Evolutionary conservation across 2,888 invertebrate species (phyloP).

Genomic region (Drosophila subquinaria): DNA sequence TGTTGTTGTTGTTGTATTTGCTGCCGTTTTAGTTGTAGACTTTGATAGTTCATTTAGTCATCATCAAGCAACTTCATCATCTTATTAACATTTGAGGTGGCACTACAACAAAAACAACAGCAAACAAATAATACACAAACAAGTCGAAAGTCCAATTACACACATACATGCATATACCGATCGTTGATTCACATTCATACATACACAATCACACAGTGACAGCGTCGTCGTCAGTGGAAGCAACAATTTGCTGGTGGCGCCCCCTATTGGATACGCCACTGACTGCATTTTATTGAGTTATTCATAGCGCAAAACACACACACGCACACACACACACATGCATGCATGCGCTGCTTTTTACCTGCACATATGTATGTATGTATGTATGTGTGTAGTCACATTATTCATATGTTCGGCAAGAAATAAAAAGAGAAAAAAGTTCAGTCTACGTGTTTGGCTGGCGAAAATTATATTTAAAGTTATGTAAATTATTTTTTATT

Average conservation of each 20-base stretch:
- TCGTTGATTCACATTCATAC: conserved; percentile 38
- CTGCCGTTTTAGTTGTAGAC: conserved; percentile 12
- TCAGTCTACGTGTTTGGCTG: conserved; percentile 43
- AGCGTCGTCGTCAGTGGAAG: conserved; percentile 12
- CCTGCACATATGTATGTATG: neutral
- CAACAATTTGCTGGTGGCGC: conserved; percentile 41
- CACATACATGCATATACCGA: conserved; percentile 4
- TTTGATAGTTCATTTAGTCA: conserved; percentile 57
- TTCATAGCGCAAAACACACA: conserved; percentile 46
- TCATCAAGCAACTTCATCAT: conserved; percentile 31
- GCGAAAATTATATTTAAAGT: conserved; percentile 33
- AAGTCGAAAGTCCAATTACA: conserved; percentile 77
- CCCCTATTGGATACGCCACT: conserved; percentile 47
- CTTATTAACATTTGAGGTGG: conserved; percentile 29
- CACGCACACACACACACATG: conserved; percentile 23
- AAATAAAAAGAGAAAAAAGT: conserved; percentile 1
- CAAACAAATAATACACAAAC: conserved; percentile 61
- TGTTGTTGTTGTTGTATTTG: conserved; percentile 3
- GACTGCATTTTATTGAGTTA: conserved; percentile 52
- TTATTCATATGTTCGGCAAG: conserved; percentile 3
- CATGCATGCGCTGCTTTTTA: conserved; percentile 3
- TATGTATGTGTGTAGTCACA: neutral
- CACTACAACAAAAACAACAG: conserved; percentile 26
- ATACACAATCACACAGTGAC: conserved; percentile 27
- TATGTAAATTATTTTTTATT: conserved; percentile 61